Evolutionary conservation across 2,888 invertebrate species (phyloP), one percentile per base, ranked within the genome.

Genomic region (Mythimna albipuncta): DNA sequence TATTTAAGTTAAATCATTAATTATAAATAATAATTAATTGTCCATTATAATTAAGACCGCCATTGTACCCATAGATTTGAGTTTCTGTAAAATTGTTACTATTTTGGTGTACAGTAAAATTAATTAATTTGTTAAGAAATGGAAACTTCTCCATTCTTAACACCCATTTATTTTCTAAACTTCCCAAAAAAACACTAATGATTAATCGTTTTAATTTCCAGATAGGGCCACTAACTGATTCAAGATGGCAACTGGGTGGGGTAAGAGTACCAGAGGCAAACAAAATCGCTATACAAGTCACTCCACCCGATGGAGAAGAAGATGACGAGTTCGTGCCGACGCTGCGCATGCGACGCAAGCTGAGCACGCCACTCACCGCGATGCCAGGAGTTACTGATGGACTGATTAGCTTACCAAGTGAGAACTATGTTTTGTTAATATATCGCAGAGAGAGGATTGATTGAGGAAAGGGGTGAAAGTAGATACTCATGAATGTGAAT

Each of bases 211-310:
- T 19, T 9, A 32, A 63, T 75, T 85, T 82, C 44, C 93, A 96
- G 96, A 95, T 95, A 94, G 95, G 94, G 90, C 94, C 93, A 64
- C 86, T 93, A 91, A 90, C 90, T 64, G 94, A 94, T 59, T 69
- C 91, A 68, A 88, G 87, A 95, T 96, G 95, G 94, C 91, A 91
- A 88, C 83, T 89, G 81, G 86, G 86, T 82, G 90, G 91, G 72
- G 83, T 86, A 77, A 89, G 88, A 85, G 87, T 75, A 69, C 90
- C 80, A 88, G 91, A 90, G 75, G 89, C 84, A 87, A 93, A 90
- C 90, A 94, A 93, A 89, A 94, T 96, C 85, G 92, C 94, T 72
- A 96, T 96, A 88, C 95, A 94, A 86, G 95, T 96, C 89, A 96
- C 94, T 88, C 94, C 96, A 87, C 95, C 96, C 79, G 95, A 95